Evolutionary conservation across 1,140 invertebrate genomes (phyloP), one percentile per base, ranked within the genome.

Genomic region (Hylyphantes graminicola): DNA sequence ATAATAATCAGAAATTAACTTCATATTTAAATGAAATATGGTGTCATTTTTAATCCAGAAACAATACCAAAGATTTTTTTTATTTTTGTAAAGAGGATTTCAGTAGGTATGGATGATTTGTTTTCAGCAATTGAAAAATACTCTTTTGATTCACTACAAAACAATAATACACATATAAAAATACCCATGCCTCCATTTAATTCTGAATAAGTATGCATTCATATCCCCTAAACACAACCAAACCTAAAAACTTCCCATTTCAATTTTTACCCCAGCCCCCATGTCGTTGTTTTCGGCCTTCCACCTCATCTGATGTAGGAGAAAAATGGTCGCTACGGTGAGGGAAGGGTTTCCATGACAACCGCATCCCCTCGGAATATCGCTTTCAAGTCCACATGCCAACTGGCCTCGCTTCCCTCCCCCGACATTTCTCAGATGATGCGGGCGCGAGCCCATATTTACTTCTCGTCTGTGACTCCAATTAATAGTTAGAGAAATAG

Each of bases 351-450:
- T 83, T 74, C 80, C 61, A 83, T 83, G 50, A 63, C 80, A 75
- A 83, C 80, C 80, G 80, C 80, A 83, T 83, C 80, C 80, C 63
- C 61, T 50, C 53, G 61, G 72, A 83, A 81, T 72, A 81, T 83
- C 80, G 80, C 80, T 83, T 83, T 83, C 80, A 83, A 75, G 80
- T 83, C 72, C 80, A 83, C 80, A 83, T 83, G 80, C 80, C 80
- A 72, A 83, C 80, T 83, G 80, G 74, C 59, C 54, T 48, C 54
- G 68, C 65, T 64, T n/a, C 54, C 7, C 79, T 54, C 50, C 53
- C 51, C 59, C 64, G 54, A 11, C 11, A 65, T 21, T 57, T 13
- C 17, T 51, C 53, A 51, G n/a, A 51, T 50, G 59, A 83, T 67
- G 57, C 70, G 80, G 80, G 80, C 50, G 50, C 61, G 19, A 13